A percentile compares a stretch with the other conserved stretches of the same genome.
phyloP scores from a whole-genome alignment of 64 coral and sea anemone species.

The Pocillopora damicornis region DNA sequence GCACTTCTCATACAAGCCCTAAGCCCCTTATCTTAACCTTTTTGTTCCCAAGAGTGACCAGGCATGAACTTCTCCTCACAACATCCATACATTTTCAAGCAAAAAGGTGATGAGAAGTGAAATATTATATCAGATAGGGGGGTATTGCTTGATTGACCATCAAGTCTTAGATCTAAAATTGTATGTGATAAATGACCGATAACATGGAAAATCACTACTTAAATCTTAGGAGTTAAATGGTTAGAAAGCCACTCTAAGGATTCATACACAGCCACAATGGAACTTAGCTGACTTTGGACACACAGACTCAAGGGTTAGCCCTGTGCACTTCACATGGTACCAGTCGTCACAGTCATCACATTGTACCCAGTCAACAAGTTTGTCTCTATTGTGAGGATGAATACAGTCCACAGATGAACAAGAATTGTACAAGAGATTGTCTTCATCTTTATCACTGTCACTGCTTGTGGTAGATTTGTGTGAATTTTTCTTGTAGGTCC shows the following conservation, averaged over 20 bases:
- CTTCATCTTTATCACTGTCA: neutral
- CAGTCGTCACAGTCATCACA: constrained; percentile 92
- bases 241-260: neutral
- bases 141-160: too few relatives aligned
- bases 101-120: too few relatives aligned
- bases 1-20: too few relatives aligned
- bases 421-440: constrained; percentile 8
- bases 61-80: too few relatives aligned
- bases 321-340: constrained; percentile 88
- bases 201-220: too few relatives aligned
- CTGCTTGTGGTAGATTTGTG: neutral
- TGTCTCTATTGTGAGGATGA: constrained; percentile 52
- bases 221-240: too few relatives aligned
- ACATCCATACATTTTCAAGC: too few relatives aligned
- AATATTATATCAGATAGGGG: too few relatives aligned
- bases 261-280: constrained; percentile 83
- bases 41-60: too few relatives aligned
- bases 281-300: constrained; percentile 51
- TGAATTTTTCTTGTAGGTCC: neutral
- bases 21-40: too few relatives aligned
- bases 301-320: constrained; percentile 61
- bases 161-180: too few relatives aligned
- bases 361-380: constrained; percentile 86
- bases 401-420: constrained; percentile 67
- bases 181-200: too few relatives aligned